A percentile compares a stretch with the other conserved stretches of the same genome.
These are phyloP conservation scores for Lymantria dispar DNA, from an alignment of 2,888 invertebrate species.

Conservation along the genomic window DNA sequence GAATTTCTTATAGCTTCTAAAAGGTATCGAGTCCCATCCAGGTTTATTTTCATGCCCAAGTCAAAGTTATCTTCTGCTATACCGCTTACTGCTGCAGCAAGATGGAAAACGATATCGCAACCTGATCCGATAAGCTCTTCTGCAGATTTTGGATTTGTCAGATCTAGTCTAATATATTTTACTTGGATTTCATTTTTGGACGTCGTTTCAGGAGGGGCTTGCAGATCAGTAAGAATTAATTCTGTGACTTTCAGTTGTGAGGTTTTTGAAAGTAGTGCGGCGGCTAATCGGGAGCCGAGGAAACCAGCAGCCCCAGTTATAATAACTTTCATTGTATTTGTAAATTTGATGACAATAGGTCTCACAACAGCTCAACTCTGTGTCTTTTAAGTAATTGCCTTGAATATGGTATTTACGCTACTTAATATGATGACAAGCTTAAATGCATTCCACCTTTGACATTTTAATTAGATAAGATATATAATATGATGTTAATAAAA, in stretches of 20 bases:
- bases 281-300: conserved; percentile 50
- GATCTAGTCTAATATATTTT: no score
- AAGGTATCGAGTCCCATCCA: conserved; percentile 62
- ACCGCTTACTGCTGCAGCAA: conserved; percentile 70
- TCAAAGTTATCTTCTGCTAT: conserved; percentile 67
- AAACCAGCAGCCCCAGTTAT: conserved; percentile 65
- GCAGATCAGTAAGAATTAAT: conserved; percentile 43
- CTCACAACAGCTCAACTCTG: no score
- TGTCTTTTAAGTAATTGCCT: no score
- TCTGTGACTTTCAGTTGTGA: conserved; percentile 37
- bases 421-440: no score
- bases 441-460: no score
- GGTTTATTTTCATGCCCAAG: conserved; percentile 59
- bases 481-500: no score
- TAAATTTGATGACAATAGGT: not conserved
- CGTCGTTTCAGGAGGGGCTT: conserved; percentile 19
- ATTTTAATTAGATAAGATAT: no score
- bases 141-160: no score
- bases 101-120: conserved; percentile 56
- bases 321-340: conserved; percentile 52
- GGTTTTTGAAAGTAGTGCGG: conserved; percentile 36
- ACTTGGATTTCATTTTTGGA: no score
- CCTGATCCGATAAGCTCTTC: conserved; percentile 39
- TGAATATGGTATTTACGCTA: no score
- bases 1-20: conserved; percentile 52